These are phyloP conservation scores for Ephestia elutella DNA, from an alignment of 1,140 invertebrate species.

Conservation along the genomic window DNA sequence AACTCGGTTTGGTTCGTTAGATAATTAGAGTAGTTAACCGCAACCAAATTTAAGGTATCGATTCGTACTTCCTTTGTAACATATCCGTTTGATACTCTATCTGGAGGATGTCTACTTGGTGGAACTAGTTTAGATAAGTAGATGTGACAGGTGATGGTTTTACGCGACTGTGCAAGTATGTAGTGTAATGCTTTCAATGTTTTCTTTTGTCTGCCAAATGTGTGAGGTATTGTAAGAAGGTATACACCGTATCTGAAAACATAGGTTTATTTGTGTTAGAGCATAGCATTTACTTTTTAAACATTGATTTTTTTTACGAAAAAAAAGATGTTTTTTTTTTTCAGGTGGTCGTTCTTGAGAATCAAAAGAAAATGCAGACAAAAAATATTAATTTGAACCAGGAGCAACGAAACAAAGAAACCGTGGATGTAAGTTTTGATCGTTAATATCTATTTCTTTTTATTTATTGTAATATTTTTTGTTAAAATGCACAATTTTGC, in stretches of 20 bases:
- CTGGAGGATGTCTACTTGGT: neutral
- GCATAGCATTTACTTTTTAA: no score
- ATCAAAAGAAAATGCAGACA: constrained; percentile 57
- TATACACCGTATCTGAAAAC: no score
- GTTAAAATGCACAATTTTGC: no score
- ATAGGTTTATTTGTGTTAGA: no score
- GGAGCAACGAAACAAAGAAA: constrained; percentile 57
- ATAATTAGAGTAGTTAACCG: neutral
- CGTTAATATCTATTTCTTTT: neutral
- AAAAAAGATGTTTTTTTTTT: constrained; percentile 17
- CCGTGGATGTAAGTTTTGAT: constrained; percentile 40
- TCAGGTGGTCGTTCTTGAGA: constrained; percentile 22
- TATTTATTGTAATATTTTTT: no score
- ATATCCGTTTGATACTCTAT: neutral
- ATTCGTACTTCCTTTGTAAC: neutral
- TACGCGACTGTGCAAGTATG: no score
- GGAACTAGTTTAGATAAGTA: neutral
- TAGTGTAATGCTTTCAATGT: no score
- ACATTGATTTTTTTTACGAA: no score
- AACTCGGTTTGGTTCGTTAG: neutral
- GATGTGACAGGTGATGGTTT: no score
- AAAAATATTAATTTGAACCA: constrained; percentile 66
- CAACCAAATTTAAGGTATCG: constrained; percentile 1
- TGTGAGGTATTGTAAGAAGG: no score
- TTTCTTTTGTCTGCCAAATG: no score